Base-by-base conservation (phyloP, 2,888 invertebrate species). In the Lochmaea capreae region DNA sequence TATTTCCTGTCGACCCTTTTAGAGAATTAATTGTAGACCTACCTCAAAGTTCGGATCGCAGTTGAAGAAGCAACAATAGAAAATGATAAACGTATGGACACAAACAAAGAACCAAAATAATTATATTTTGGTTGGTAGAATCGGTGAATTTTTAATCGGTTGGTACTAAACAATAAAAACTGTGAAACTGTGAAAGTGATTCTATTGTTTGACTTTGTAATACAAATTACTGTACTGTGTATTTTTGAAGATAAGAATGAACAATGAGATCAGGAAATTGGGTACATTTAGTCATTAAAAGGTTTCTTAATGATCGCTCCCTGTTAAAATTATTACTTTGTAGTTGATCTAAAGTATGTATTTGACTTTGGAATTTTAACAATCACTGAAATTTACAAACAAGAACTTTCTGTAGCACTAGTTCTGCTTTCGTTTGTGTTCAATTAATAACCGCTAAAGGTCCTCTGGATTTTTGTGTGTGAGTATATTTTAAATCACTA, bases 11-110 rank as follows among this genome's bases (percentile, higher is more conserved):
- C 67, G 43, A 10, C 42, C 22, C 63, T 49, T 71, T 74, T 68
- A 33, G 22, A 26, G 65, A 67, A 77, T 76, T 74, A 74, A 75
- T 77, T 72, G 42, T 52, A 18, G 72, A 77, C 77, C 74, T 59
- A 73, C 77, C 65, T 72, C 76, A 73, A 74, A 46, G 73, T 18
- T 63, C 52, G 46, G 63, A 67, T 65, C 62, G 72, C 75, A 72
- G 72, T 71, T 62, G 58, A 43, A 65, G 26, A 42, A 26, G 43
- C 18, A 71, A 71, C 71, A 71, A 71, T 71, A 46, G 71, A 65
- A 71, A 33, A 12, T 71, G 43, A 74, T 71, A 63, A 65, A 74
- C 68, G 68, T 65, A 46, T 68, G 68, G 61, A 12, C 46, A 58
- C 58, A 52, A 58, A 71, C 58, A 71, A 71, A 65, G 71, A 63